Evolutionary conservation across 1,140 invertebrate genomes (phyloP).

Genomic region (Apis florea): DNA sequence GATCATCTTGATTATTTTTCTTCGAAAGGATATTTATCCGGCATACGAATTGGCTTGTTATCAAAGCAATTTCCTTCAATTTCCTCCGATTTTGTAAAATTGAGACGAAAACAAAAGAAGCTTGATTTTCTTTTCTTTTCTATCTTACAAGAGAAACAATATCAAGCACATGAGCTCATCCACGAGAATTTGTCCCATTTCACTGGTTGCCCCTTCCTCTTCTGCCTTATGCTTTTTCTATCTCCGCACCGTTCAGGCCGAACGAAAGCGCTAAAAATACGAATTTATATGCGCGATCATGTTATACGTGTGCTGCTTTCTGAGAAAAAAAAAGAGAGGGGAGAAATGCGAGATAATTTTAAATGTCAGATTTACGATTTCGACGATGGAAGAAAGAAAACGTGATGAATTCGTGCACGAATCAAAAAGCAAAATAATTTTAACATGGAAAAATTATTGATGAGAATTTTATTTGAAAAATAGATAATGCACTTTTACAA

Average conservation of each 20-base stretch:
- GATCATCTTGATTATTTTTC: background rate
- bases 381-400: background rate
- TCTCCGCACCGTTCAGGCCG: background rate
- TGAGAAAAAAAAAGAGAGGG: background rate
- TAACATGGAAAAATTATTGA: background rate
- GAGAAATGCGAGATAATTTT: conserved; percentile 41
- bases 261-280: conserved; percentile 58
- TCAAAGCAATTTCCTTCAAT: background rate
- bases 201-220: conserved; percentile 29
- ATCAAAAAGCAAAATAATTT: background rate
- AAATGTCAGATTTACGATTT: conserved; percentile 2
- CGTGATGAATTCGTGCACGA: too few species aligned
- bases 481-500: too few species aligned
- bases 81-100: background rate
- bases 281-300: conserved; percentile 36
- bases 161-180: conserved; percentile 65
- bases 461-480: background rate
- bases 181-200: conserved; percentile 73
- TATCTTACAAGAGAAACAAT: background rate
- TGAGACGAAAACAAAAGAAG: background rate
- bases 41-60: background rate
- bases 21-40: background rate
- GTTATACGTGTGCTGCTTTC: conserved; percentile 2
- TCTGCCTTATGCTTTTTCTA: conserved; percentile 30
- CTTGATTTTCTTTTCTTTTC: background rate